phyloP scores from a whole-genome alignment of 2,888 invertebrate species.

The Choreutis nemorana region DNA sequence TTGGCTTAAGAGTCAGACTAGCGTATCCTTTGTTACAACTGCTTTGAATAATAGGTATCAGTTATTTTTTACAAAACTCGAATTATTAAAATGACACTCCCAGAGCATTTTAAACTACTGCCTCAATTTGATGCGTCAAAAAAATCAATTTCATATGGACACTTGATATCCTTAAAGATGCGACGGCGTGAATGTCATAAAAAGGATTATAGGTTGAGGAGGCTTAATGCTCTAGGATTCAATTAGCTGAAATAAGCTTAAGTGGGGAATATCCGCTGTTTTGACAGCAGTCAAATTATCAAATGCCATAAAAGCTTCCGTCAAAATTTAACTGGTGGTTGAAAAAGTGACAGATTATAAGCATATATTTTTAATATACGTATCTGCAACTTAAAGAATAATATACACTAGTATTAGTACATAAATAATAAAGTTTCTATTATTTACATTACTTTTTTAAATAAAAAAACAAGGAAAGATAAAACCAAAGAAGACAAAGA shows the following conservation, averaged over 20 bases:
- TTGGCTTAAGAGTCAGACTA: too few species aligned
- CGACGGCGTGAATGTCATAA: slow-evolving; percentile 57
- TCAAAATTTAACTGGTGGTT: slow-evolving; percentile 26
- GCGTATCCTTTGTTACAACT: too few species aligned
- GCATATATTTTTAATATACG: neutral
- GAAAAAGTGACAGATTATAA: slow-evolving; percentile 32
- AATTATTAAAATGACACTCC: too few species aligned
- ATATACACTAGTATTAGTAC: neutral
- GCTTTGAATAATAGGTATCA: too few species aligned
- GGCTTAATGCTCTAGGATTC: slow-evolving; percentile 61
- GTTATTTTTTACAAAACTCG: too few species aligned
- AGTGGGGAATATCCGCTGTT: slow-evolving; percentile 60
- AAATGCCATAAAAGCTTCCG: slow-evolving; percentile 35
- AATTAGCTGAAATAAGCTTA: slow-evolving; percentile 65
- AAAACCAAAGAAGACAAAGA: slow-evolving; percentile 20
- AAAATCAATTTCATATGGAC: slow-evolving; percentile 35
- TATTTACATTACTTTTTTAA: too few species aligned
- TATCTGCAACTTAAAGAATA: neutral
- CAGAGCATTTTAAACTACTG: too few species aligned
- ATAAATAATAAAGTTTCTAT: too few species aligned
- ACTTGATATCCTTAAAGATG: slow-evolving; percentile 38
- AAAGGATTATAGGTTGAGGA: slow-evolving; percentile 55
- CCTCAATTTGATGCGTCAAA: slow-evolving; percentile 19
- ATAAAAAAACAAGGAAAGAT: too few species aligned
- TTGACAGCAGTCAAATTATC: slow-evolving; percentile 60